These are phyloP conservation scores for Liposcelis brunnea DNA, from an alignment of 2,888 invertebrate genomes.

Conservation along the genomic window DNA sequence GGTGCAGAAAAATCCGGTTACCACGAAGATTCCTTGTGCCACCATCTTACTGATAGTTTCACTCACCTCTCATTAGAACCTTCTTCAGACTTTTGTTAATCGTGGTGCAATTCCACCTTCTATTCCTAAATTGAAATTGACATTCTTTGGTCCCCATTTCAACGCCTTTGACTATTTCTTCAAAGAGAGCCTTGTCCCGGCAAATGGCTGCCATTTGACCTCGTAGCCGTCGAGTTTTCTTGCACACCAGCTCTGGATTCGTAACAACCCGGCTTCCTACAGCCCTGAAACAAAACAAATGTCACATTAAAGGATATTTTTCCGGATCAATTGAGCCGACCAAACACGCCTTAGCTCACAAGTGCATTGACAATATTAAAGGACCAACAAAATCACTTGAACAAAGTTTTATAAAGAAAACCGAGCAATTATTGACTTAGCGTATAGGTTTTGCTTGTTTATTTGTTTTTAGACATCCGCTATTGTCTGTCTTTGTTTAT, in stretches of 20 bases:
- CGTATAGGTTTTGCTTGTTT: constrained; percentile 7
- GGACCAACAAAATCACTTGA: constrained; percentile 5
- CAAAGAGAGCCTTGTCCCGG: constrained; percentile 59
- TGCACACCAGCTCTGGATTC: constrained; percentile 78
- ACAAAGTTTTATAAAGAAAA: not conserved
- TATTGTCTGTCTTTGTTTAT: constrained; percentile 5
- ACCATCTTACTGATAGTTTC: too few species aligned
- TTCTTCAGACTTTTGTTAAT: constrained; percentile 63
- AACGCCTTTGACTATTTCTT: constrained; percentile 70
- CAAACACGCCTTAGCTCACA: not conserved
- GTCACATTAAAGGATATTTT: constrained; percentile 3
- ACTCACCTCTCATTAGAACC: constrained; percentile 68
- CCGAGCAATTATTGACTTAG: constrained; percentile 6
- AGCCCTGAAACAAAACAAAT: constrained; percentile 37
- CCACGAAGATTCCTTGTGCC: too few species aligned
- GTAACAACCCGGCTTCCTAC: constrained; percentile 72
- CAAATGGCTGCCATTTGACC: constrained; percentile 69
- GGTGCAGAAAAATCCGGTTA: too few species aligned
- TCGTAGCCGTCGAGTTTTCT: constrained; percentile 59
- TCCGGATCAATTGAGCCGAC: too few species aligned
- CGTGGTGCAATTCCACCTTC: constrained; percentile 81
- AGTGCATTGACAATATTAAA: constrained; percentile 10
- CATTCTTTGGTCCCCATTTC: constrained; percentile 71
- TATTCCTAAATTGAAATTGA: constrained; percentile 67
- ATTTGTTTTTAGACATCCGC: constrained; percentile 8